Conservation (phyloP, 1,140 invertebrate genomes). For the Andrena cerasifolii region DNA sequence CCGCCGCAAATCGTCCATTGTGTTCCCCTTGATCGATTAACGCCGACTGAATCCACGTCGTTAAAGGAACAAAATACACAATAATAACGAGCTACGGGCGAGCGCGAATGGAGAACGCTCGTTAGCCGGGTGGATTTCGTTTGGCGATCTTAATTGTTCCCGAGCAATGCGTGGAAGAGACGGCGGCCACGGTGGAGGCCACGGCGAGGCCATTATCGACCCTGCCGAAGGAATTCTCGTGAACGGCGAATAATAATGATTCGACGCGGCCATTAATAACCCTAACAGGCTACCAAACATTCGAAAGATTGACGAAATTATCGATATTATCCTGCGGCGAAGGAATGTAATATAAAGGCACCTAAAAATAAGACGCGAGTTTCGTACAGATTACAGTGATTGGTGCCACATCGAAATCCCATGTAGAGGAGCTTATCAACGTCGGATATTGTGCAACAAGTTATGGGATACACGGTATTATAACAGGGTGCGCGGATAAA, state of each 20-base stretch:
- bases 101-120: conserved; percentile 23
- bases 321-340: too few species aligned
- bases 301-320: too few species aligned
- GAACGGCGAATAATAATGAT: conserved; percentile 46
- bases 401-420: too few species aligned
- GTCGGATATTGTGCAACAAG: too few species aligned
- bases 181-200: conserved; percentile 27
- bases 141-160: conserved; percentile 44
- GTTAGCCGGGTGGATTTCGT: conserved; percentile 39
- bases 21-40: conserved; percentile 29
- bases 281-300: background rate
- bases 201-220: conserved; percentile 29
- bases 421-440: too few species aligned
- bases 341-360: too few species aligned
- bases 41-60: conserved; percentile 21
- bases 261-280: conserved; percentile 50
- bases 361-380: too few species aligned
- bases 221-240: conserved; percentile 39
- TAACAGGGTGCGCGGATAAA: conserved; percentile 1
- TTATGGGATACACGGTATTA: too few species aligned
- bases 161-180: background rate
- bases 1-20: conserved; percentile 21
- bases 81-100: conserved; percentile 3
- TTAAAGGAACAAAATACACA: conserved; percentile 16
- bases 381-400: too few species aligned